Evolutionary conservation across 2,888 invertebrate species (phyloP), one percentile per base, ranked within the genome.

Genomic region (Ichneumoninae sp.): DNA sequence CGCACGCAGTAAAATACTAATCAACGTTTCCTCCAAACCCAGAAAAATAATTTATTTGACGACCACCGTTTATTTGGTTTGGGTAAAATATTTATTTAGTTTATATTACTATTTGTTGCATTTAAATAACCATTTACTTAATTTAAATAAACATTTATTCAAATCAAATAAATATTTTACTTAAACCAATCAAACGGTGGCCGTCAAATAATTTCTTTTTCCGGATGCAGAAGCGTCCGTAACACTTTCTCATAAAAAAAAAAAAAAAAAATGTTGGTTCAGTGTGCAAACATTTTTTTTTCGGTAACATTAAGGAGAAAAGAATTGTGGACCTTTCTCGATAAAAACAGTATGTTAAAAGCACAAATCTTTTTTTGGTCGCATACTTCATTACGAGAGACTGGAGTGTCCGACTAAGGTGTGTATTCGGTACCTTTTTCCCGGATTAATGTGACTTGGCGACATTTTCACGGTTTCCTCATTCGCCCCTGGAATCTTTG

Each of bases 401-500:
- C n/a, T 22, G 6, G 6, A 47, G 22, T 47, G 3, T 47, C 4
- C 44, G 40, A 68, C 44, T 47, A 10, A 19, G 16, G 19, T 68
- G 22, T 47, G 8, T 26, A 16, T 22, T 68, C 22, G 44, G 1
- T 68, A 44, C 13, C 40, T 26, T 26, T 22, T 22, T 5, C 22
- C 8, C 4, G 3, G 26, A 10, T 75, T 65, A 30, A 50, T 26
- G 19, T 22, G 30, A 74, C 47, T 44, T 50, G 19, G 19, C 30
- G 10, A 26, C 47, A 63, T n/a, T 44, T 63, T 47, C 13, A 19
- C 6, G 74, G 10, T 47, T n/a, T 47, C 22, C 65, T n/a, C 75
- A 65, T 33, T 33, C 50, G 7, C 47, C 22, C 10, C 50, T 36
- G 66, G 60, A 65, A 66, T 52, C 54, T 76, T 66, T 66, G 76